Base-by-base conservation (phyloP, 2,797 vertebrate species). In the Hoplostethus mediterraneus region DNA sequence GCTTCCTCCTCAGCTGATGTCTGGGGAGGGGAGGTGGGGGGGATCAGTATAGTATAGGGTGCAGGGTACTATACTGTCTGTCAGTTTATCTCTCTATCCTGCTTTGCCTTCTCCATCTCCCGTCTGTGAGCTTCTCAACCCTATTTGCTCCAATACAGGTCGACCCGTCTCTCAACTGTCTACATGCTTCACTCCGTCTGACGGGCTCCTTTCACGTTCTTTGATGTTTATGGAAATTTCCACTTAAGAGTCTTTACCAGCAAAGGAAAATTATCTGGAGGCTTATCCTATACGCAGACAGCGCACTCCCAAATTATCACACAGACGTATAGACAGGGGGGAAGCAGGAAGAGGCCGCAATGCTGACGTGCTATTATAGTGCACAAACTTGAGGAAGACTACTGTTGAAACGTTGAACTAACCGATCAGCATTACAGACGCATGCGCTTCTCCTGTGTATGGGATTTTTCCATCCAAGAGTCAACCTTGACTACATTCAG, bases 1-100 rank as follows among this genome's bases (percentile, higher is more conserved):
- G n/a, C 57, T 40, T 33, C 75, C 75, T 55, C 44, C 56, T 52
- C 49, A 63, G 28, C 70, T 85, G 76, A 83, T 77, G 73, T 71
- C 25, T 21, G 21, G 38, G 38, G 10, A n/a, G 60, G 17, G 59
- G 33, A 55, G 14, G 40, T 13, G n/a, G 44, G 5, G 44, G 5
- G 21, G 21, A 21, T 21, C 21, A 21, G 21, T 21, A 21, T 21
- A 21, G 21, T 21, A 21, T 21, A 21, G 21, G 21, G 21, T 21
- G 1, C 21, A 21, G 21, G 21, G 21, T 21, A 21, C 21, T 21
- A 21, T 21, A 21, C 55, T 6, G 30, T 30, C 53, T 33, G 42
- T 48, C 17, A 12, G 52, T 28, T 9, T 53, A 0, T 21, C 16
- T 49, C 38, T 11, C 7, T 8, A 8, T 40, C 38, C 10, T 10